These are phyloP conservation scores for Chelonus formosanus DNA, from an alignment of 2,888 invertebrate genomes.

Conservation along the genomic window DNA sequence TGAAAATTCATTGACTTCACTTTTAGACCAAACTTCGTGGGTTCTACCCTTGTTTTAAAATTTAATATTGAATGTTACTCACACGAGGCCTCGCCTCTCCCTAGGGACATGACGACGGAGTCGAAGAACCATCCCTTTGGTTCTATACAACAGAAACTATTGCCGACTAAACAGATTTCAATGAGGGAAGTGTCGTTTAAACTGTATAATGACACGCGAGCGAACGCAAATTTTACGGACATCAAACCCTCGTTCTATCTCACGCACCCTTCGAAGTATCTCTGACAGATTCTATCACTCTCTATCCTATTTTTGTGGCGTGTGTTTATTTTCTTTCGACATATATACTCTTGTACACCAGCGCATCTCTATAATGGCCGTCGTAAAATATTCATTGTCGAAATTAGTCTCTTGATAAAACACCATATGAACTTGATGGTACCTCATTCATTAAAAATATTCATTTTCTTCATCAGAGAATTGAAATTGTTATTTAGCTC, in stretches of 20 bases:
- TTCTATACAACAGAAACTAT: conserved; percentile 1
- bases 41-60: conserved; percentile 5
- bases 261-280: conserved; percentile 35
- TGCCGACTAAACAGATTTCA: conserved; percentile 68
- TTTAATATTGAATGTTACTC: neutral
- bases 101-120: neutral
- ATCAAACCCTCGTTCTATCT: conserved; percentile 51
- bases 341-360: neutral
- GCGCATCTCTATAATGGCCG: conserved; percentile 51
- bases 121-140: conserved; percentile 8
- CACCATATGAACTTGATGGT: conserved; percentile 40
- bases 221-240: conserved; percentile 50
- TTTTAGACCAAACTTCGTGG: neutral
- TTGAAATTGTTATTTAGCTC: too few species aligned
- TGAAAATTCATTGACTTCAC: neutral
- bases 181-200: conserved; percentile 60
- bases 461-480: conserved; percentile 23
- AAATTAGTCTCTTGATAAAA: conserved; percentile 60
- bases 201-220: conserved; percentile 42
- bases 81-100: neutral
- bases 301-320: conserved; percentile 34
- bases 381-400: conserved; percentile 60
- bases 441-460: conserved; percentile 7
- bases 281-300: conserved; percentile 32
- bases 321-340: too few species aligned